A percentile compares a stretch with the other conserved stretches of the same genome.
phyloP scores from a whole-genome alignment of 1,140 invertebrate species.

The Drosophila watanabei region DNA sequence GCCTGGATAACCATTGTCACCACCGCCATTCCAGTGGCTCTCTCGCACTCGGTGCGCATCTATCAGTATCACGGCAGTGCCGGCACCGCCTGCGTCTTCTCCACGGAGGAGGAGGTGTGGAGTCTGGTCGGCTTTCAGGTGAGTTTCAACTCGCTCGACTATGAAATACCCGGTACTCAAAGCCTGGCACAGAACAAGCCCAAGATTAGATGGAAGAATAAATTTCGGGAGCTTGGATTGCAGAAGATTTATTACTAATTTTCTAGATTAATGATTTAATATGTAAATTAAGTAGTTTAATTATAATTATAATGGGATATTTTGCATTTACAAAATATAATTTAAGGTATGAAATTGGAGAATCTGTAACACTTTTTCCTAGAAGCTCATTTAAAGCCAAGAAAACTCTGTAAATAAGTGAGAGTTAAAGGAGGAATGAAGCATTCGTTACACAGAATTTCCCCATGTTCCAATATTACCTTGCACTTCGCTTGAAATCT shows the following conservation, averaged over 20 bases:
- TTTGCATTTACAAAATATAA: neutral
- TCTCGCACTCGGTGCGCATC: conserved; percentile 92
- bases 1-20: conserved; percentile 94
- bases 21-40: conserved; percentile 91
- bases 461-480: no score
- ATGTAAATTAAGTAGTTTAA: neutral
- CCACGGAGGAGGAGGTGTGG: conserved; percentile 88
- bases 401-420: no score
- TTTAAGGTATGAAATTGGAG: no score
- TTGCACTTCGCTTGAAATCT: no score
- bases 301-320: neutral
- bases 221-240: neutral
- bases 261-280: neutral
- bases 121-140: conserved; percentile 90
- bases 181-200: no score
- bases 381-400: no score
- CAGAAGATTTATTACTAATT: neutral
- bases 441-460: no score
- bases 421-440: no score
- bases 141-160: conserved; percentile 22
- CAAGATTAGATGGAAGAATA: neutral
- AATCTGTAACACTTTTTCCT: no score
- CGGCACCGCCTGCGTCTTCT: conserved; percentile 89
- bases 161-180: neutral
- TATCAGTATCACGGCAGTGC: conserved; percentile 88